Percentiles rank a stretch among this genome's conserved stretches.
phyloP scores from a whole-genome alignment of 1,140 invertebrate genomes.

The Nasonia longicornis region DNA sequence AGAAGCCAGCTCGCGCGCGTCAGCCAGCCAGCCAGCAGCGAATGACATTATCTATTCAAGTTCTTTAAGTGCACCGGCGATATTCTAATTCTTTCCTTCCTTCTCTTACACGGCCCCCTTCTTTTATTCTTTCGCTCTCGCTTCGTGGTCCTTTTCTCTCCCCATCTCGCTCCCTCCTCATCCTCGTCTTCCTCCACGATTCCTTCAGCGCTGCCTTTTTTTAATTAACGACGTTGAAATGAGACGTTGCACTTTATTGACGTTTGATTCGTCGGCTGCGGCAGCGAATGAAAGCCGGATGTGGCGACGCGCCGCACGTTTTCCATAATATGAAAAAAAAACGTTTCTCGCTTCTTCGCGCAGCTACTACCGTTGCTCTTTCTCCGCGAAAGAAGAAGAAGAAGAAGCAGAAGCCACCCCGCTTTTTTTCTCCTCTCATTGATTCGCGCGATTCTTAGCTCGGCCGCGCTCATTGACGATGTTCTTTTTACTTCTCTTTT shows the following conservation, averaged over 20 bases:
- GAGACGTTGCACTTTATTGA: slow-evolving; percentile 58
- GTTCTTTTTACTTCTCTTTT: slow-evolving; percentile 23
- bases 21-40: neutral
- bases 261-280: slow-evolving; percentile 55
- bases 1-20: slow-evolving; percentile 23
- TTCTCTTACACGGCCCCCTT: slow-evolving; percentile 33
- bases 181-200: slow-evolving; percentile 17
- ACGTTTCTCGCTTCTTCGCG: neutral
- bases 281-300: slow-evolving; percentile 30
- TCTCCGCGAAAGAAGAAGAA: neutral
- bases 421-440: neutral
- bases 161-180: slow-evolving; percentile 1
- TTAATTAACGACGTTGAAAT: slow-evolving; percentile 63
- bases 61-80: slow-evolving; percentile 43
- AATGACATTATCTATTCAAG: slow-evolving; percentile 47
- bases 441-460: slow-evolving; percentile 11
- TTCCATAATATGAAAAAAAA: slow-evolving; percentile 21
- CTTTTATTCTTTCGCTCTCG: neutral
- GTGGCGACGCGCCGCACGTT: slow-evolving; percentile 10
- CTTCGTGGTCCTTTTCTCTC: neutral
- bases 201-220: slow-evolving; percentile 44
- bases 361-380: neutral
- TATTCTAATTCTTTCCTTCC: slow-evolving; percentile 48
- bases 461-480: slow-evolving; percentile 17
- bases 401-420: neutral